A percentile compares a stretch with the other conserved stretches of the same genome.
phyloP scores from a whole-genome alignment of 2,113 vertebrate genomes.

The Ictalurus furcatus region DNA sequence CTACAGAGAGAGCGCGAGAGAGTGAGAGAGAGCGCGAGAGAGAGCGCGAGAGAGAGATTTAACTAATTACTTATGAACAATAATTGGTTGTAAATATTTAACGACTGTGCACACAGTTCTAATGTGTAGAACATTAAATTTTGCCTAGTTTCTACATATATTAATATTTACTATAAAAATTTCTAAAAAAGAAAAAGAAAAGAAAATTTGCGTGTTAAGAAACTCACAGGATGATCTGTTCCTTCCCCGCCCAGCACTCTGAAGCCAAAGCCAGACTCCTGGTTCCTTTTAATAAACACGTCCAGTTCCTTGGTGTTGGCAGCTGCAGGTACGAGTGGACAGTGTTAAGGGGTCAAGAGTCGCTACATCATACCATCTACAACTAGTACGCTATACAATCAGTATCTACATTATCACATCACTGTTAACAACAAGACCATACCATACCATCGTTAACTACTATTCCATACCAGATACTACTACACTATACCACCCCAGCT shows the following conservation, averaged over 20 bases:
- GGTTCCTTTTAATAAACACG: constrained; percentile 90
- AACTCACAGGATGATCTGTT: constrained; percentile 92
- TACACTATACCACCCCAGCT: neutral
- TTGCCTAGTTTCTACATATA: neutral
- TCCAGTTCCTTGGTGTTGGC: constrained; percentile 93
- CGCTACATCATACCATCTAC: neutral
- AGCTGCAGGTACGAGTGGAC: constrained; percentile 70
- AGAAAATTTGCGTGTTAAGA: neutral
- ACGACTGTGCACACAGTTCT: neutral
- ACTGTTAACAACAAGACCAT: neutral
- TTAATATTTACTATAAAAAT: neutral
- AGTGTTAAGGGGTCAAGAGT: neutral
- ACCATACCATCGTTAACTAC: neutral
- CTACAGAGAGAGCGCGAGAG: constrained; percentile 60
- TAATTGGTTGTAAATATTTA: neutral
- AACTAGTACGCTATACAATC: neutral
- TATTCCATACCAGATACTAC: neutral
- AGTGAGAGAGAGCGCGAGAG: too few relatives aligned
- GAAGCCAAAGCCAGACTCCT: constrained; percentile 97
- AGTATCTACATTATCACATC: neutral
- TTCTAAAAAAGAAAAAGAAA: neutral
- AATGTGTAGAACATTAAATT: neutral
- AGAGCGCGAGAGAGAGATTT: neutral
- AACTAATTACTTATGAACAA: neutral
- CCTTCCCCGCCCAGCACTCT: constrained; percentile 95